phyloP scores from a whole-genome alignment of 2,797 vertebrate species.

The Onychomys arenicola region DNA sequence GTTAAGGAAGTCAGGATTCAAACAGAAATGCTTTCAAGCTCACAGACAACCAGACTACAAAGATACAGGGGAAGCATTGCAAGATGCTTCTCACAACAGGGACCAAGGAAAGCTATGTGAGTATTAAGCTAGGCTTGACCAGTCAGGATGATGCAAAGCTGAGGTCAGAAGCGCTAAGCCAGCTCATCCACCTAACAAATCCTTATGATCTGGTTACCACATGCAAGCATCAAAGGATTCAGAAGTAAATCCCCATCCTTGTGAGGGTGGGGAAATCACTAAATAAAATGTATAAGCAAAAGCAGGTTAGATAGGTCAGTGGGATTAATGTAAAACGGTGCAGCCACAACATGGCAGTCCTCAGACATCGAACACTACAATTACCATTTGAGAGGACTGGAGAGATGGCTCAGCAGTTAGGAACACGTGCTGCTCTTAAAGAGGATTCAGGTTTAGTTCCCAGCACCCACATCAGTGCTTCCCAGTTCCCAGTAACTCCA shows the following conservation, averaged over 20 bases:
- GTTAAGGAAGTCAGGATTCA: not conserved
- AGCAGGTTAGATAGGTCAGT: not conserved
- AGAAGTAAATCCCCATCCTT: not conserved
- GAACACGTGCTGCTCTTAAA: not conserved
- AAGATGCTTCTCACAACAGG: not conserved
- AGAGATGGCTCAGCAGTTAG: not conserved
- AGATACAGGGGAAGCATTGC: not conserved
- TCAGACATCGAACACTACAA: not conserved
- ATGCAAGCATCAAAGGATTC: not conserved
- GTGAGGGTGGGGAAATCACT: not conserved
- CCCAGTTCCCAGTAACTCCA: not conserved
- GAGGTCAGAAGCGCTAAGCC: not conserved
- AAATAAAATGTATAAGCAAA: not conserved
- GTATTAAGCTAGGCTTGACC: not conserved
- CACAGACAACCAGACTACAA: not conserved
- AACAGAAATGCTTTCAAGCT: not conserved
- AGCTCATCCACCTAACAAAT: not conserved
- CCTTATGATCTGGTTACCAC: not conserved
- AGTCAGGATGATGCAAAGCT: not conserved
- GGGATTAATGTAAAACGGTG: not conserved
- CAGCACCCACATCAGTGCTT: too few relatives aligned
- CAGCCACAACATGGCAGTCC: not conserved
- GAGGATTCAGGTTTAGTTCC: not conserved
- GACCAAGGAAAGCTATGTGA: rapidly evolving
- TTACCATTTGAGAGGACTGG: not conserved